Evolutionary conservation across 2,888 invertebrate species (phyloP), one percentile per base, ranked within the genome.

Genomic region (Teinopalpus imperialis): DNA sequence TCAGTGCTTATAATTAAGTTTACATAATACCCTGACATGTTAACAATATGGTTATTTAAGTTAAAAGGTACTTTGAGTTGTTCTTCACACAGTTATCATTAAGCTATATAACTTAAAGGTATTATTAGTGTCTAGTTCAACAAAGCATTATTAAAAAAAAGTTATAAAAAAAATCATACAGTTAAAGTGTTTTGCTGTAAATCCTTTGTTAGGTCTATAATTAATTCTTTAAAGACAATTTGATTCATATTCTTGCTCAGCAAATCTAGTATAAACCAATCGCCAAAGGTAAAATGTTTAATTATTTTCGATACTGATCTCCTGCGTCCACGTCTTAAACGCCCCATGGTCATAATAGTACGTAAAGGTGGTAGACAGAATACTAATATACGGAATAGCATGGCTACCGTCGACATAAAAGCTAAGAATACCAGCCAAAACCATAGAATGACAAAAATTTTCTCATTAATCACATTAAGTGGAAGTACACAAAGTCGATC

Each of bases 221-320:
- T 74, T 31, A 94, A 71, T 56, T 94, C 93, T 52, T 90, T 89
- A 69, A 91, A 94, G 37, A 93, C 79, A 9, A 92, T 76, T 0
- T 93, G 92, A 69, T 94, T 93, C 57, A 95, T 90, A 71, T 96
- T 96, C 64, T 93, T 93, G 45, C 94, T 93, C 32, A 96, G 83
- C 65, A 93, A 92, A 69, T 93, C 92, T 5, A 96, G 75, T 21
- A 96, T 69, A 71, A 95, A 95, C 93, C 95, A 95, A 71, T 95
- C 95, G 0, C 94, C 94, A 49, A 92, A 92, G 41, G 90, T 87
- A 27, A 92, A 81, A 41, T 75, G 74, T 47, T 79, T 81, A 0
- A 91, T 86, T 48, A 93, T 85, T 37, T 77, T 77, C 0, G 83
- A 81, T 3, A 92, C 89, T 24, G 89, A 73, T 54, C 79, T 83